A percentile compares a stretch with the other conserved stretches of the same genome.
Evolutionary conservation across 2,888 invertebrate species (phyloP).

Genomic region (Scaptomyza flava): DNA sequence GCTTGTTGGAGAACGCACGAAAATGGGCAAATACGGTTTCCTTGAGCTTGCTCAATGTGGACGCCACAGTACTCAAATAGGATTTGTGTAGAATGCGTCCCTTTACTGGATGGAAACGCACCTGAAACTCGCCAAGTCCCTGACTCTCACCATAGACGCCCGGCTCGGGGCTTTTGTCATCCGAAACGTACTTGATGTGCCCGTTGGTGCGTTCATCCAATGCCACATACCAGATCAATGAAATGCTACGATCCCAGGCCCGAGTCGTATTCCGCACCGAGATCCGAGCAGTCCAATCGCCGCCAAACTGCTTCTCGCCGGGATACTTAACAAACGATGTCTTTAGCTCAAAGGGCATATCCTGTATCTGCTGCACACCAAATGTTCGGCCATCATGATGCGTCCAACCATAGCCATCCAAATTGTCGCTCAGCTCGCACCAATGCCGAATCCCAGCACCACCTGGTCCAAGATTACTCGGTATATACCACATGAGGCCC

Average conservation of each 20-base stretch:
- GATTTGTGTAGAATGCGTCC: conserved; percentile 89
- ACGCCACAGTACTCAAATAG: conserved; percentile 89
- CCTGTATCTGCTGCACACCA: conserved; percentile 95
- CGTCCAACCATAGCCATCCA: conserved; percentile 94
- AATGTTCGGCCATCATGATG: conserved; percentile 96
- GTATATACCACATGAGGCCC: conserved; percentile 98
- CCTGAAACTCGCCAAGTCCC: conserved; percentile 90
- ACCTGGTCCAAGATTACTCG: conserved; percentile 87
- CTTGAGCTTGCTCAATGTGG: conserved; percentile 89
- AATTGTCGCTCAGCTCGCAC: conserved; percentile 94
- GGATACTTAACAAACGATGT: conserved; percentile 95
- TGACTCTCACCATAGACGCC: conserved; percentile 89
- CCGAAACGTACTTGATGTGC: conserved; percentile 82
- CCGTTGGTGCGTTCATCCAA: conserved; percentile 90
- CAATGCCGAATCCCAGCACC: conserved; percentile 94
- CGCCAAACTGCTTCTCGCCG: conserved; percentile 92
- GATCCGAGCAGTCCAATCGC: conserved; percentile 96
- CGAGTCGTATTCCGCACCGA: conserved; percentile 85
- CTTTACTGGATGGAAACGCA: conserved; percentile 82
- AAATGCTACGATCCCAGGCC: conserved; percentile 83
- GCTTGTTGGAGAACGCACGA: conserved; percentile 86
- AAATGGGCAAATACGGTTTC: conserved; percentile 91
- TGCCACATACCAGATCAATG: conserved; percentile 92
- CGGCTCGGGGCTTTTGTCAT: conserved; percentile 80
- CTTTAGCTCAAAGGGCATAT: conserved; percentile 90